These are phyloP conservation scores for Ceratitis capitata DNA, from an alignment of 1,140 invertebrate species.

Conservation along the genomic window DNA sequence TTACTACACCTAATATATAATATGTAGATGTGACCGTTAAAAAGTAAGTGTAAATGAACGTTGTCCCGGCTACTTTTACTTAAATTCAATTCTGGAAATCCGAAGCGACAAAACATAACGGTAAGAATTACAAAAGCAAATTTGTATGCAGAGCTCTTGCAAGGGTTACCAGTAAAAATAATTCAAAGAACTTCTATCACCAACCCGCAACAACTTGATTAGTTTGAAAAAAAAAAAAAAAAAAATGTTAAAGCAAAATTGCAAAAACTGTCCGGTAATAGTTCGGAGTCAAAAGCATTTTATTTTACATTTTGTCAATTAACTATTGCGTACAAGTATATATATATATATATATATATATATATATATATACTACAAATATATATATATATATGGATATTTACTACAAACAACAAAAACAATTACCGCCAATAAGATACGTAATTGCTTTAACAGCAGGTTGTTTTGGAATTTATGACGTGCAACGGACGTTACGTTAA, in stretches of 20 bases:
- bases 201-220: background rate
- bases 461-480: background rate
- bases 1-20: too few relatives aligned
- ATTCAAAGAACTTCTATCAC: too few relatives aligned
- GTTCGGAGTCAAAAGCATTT: background rate
- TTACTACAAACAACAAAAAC: background rate
- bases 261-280: background rate
- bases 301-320: background rate
- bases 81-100: too few relatives aligned
- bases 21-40: too few relatives aligned
- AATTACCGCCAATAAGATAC: background rate
- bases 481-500: background rate
- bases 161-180: too few relatives aligned
- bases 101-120: too few relatives aligned
- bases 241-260: background rate
- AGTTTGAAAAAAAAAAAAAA: background rate
- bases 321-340: background rate
- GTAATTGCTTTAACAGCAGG: slow-evolving; percentile 16
- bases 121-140: too few relatives aligned
- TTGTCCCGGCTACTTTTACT: too few relatives aligned
- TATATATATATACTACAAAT: background rate
- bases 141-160: too few relatives aligned
- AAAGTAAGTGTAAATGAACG: too few relatives aligned
- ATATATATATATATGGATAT: background rate
- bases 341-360: too few relatives aligned